Base-by-base conservation (phyloP, 2,888 invertebrate genomes). In the Plebejus argus region DNA sequence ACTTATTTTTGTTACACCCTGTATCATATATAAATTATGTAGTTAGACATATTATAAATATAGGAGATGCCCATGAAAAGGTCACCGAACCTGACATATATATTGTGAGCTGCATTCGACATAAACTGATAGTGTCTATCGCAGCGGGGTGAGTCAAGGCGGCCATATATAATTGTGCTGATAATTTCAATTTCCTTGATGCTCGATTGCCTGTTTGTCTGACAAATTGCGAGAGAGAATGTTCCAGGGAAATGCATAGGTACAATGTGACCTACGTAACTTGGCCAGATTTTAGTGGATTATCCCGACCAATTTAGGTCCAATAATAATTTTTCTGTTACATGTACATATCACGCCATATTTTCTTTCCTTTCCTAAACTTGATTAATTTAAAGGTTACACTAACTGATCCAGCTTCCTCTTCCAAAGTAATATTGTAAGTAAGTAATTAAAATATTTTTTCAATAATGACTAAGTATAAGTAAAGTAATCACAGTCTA, bases 11-110 rank as follows among this genome's bases (percentile, higher is more conserved):
- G n/a, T n/a, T n/a, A n/a, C n/a, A n/a, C n/a, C n/a, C n/a, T n/a
- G n/a, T 39, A 39, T 39, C 0, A 28, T 28, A 35, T 35, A 35
- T 35, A 7, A 7, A 12, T 39, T 39, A n/a, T 39, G 10, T 45
- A 45, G 10, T 45, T 45, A 2, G 15, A 18, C 53, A 53, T 53
- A 20, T 58, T 53, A 20, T 58, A 8, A 20, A 20, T 20, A 58
- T n/a, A 23, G 23, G 10, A 20, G 23, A 23, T 33, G 66, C 66
- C 66, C 66, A 66, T 66, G 66, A 33, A 66, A 66, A 66, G 66
- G 66, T 66, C 66, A 66, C 3, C 15, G 66, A 66, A 66, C 66
- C 58, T 66, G 66, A 66, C 66, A 66, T 66, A 66, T 66, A 66
- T 66, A 66, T 66, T 33, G 66, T 33, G 28, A 28, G 28, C 12